phyloP scores from a whole-genome alignment of 1,140 invertebrate species.

The Papilio helenus region DNA sequence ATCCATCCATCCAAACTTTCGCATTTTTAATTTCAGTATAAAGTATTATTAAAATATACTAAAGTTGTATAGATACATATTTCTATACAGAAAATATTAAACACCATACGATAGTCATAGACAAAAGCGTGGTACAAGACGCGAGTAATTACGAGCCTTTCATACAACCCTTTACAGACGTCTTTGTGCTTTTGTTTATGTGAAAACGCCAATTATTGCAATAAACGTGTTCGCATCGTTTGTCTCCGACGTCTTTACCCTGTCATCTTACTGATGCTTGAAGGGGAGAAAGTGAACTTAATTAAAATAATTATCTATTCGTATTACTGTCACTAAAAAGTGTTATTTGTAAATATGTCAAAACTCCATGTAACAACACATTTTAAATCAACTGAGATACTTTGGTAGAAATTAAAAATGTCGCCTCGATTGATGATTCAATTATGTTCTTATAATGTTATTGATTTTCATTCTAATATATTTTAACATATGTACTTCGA shows the following conservation, averaged over 20 bases:
- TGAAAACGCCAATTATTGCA: slow-evolving; percentile 75
- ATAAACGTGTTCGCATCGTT: slow-evolving; percentile 66
- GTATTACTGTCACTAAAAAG: neutral
- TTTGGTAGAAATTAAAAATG: neutral
- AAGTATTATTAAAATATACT: neutral
- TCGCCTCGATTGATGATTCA: no score
- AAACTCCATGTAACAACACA: neutral
- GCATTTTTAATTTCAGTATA: no score
- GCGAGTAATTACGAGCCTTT: slow-evolving; percentile 68
- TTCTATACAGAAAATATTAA: neutral
- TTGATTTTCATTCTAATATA: no score
- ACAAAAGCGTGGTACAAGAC: slow-evolving; percentile 39
- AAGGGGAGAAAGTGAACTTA: slow-evolving; percentile 47
- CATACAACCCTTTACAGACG: slow-evolving; percentile 62
- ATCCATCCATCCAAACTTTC: no score
- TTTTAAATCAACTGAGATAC: neutral
- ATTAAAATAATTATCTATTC: slow-evolving; percentile 51
- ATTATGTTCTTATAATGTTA: no score
- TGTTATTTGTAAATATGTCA: neutral
- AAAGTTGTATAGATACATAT: neutral
- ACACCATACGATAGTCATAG: neutral
- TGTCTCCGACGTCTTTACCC: slow-evolving; percentile 52
- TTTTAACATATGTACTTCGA: no score
- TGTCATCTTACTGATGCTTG: slow-evolving; percentile 45
- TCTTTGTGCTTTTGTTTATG: slow-evolving; percentile 70